phyloP scores from a whole-genome alignment of 1,140 invertebrate species.

The Trypoxylus dichotomus region DNA sequence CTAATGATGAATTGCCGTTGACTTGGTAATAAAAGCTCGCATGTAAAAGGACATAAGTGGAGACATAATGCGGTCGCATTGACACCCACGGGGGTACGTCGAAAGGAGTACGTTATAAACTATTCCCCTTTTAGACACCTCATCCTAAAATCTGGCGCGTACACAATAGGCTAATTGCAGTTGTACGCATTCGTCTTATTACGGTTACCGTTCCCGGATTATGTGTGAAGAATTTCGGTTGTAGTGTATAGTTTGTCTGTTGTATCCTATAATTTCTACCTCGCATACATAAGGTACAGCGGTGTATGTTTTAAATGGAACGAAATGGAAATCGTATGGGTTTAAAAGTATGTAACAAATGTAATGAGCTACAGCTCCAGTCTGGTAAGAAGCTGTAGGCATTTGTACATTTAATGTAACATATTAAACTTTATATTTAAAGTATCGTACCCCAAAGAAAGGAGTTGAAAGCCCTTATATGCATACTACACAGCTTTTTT shows the following conservation, averaged over 20 bases:
- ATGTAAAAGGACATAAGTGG: slow-evolving; percentile 3
- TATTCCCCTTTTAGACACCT: not conserved
- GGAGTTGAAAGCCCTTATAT: no score
- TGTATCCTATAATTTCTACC: not conserved
- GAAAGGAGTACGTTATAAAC: not conserved
- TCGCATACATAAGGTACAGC: no score
- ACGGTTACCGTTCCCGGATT: not conserved
- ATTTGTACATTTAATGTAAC: no score
- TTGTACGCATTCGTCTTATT: not conserved
- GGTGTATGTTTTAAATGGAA: no score
- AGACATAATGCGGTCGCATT: not conserved
- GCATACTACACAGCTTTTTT: no score
- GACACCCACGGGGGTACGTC: not conserved
- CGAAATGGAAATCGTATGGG: no score
- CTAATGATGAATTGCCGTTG: slow-evolving; percentile 14
- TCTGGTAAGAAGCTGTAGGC: no score
- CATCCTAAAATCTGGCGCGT: not conserved
- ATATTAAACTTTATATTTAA: no score
- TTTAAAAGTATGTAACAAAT: no score
- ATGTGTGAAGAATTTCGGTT: not conserved
- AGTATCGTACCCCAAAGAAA: no score
- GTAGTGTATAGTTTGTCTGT: not conserved
- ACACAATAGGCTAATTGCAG: not conserved
- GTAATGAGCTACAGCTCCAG: no score
- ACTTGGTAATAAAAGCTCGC: slow-evolving; percentile 15